Evolutionary conservation across 2,113 vertebrate genomes (phyloP), one percentile per base, ranked within the genome.

Genomic region (Sylvietta virens): DNA sequence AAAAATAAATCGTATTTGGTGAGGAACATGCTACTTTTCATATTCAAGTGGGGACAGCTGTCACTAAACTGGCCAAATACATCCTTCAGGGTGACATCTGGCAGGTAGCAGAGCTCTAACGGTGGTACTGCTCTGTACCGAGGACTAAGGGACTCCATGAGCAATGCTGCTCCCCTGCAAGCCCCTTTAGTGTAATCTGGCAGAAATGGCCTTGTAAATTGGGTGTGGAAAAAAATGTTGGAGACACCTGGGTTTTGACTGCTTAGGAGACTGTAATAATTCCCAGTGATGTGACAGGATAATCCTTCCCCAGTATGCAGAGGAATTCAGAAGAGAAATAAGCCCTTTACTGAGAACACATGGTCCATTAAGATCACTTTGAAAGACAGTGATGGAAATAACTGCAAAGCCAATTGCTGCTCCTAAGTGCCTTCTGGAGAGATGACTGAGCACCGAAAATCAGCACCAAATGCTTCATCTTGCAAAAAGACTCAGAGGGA

Each of bases 371-470:
- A 79, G 57, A 71, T 80, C 40, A 56, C 33, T 76, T 90, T 76
- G 57, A 90, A 93, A 88, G 80, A 67, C 57, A 40, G 40, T 47
- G 79, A 86, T 79, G 58, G 50, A 95, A 95, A 77, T 86, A 90
- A 65, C 54, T 72, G 62, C 51, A 86, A 84, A 92, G 66, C 33
- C 85, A 93, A 92, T 93, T 90, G 65, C 73, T 90, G 33, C 56
- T 92, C 85, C 28, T 85, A 78, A 89, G n/a, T 84, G 78, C 81
- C 66, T 92, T 94, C 56, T 81, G 65, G 42, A 93, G 73, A 90
- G 73, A 39, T 27, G 57, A 16, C 11, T 79, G 65, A 92, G 69
- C 33, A 40, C 39, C 12, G 39, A 81, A 94, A 95, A 87, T 85
- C 88, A 90, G 51, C 44, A 61, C 27, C 47, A 90, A 81, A 85